Evolutionary conservation across 2,113 vertebrate species (phyloP).

Genomic region (Trematocara marginatum): DNA sequence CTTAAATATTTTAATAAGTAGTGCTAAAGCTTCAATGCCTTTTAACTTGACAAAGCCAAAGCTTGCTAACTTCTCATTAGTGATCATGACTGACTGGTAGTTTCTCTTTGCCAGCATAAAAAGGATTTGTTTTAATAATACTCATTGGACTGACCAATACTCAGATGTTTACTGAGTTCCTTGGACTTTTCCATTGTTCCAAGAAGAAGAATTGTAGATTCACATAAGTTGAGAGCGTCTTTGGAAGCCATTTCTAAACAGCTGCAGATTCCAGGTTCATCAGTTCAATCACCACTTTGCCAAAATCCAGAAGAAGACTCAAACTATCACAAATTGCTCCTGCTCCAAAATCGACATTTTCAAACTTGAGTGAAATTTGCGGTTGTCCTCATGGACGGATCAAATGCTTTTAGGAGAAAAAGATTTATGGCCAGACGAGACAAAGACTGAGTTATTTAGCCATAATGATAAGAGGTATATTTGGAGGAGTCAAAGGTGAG

Average conservation of each 20-base stretch:
- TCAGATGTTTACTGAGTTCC: background rate
- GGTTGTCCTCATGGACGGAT: background rate
- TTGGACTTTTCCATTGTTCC: background rate
- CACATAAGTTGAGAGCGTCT: rapidly evolving
- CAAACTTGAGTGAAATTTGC: background rate
- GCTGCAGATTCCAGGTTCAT: background rate
- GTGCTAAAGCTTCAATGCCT: background rate
- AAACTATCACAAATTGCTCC: background rate
- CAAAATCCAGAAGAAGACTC: background rate
- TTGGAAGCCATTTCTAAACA: background rate
- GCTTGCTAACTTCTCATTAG: background rate
- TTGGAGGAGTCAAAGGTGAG: background rate
- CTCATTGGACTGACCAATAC: background rate
- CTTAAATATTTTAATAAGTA: background rate
- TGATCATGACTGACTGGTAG: background rate
- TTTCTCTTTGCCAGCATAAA: background rate
- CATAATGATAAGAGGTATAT: background rate
- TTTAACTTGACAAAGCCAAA: background rate
- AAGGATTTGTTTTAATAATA: background rate
- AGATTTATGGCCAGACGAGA: background rate
- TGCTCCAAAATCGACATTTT: background rate
- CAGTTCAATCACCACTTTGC: background rate
- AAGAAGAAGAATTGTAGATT: background rate
- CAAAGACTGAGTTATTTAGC: background rate
- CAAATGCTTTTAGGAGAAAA: background rate